A percentile compares a stretch with the other conserved stretches of the same genome.
phyloP scores from a whole-genome alignment of 2,113 vertebrate species.

The Danio rerio region GRCz12tu NC_133179.1:8616501-8617000 shows the following conservation, averaged over 20 bases:
- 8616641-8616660: constrained; percentile 1
- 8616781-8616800: too few relatives aligned
- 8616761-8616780: too few relatives aligned
- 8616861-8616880: neutral
- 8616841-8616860: neutral
- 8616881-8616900: too few relatives aligned
- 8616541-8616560: neutral
- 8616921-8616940: neutral
- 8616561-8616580: neutral
- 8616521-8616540: constrained; percentile 26
- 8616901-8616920: too few relatives aligned
- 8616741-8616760: too few relatives aligned
- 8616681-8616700: neutral
- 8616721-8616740: neutral
- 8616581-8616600: neutral
- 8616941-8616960: neutral
- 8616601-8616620: constrained; percentile 2
- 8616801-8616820: neutral
- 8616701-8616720: neutral
- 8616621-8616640: constrained; percentile 9
- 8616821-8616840: neutral
- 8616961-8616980: neutral
- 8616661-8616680: constrained; percentile 2
- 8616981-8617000: neutral
- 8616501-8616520: neutral